These are phyloP conservation scores for Drosophila leonis DNA, from an alignment of 2,888 invertebrate species.

Conservation along the genomic window DNA sequence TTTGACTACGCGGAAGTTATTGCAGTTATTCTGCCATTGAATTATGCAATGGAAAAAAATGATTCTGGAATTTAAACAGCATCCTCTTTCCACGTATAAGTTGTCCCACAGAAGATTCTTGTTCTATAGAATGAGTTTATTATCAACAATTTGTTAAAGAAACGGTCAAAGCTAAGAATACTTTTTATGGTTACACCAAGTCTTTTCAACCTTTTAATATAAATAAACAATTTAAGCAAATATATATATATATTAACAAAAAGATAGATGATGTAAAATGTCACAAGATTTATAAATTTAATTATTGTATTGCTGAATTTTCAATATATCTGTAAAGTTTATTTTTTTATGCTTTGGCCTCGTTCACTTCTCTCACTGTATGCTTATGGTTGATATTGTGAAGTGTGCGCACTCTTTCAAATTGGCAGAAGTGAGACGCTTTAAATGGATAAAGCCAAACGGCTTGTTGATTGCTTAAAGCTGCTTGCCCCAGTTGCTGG, in stretches of 20 bases:
- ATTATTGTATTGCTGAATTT: background rate
- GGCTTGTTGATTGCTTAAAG: conserved; percentile 32
- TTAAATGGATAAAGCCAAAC: conserved; percentile 15
- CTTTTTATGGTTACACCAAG: too few species aligned
- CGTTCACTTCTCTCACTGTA: background rate
- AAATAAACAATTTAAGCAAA: too few species aligned
- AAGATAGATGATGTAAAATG: background rate
- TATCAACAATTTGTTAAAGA: background rate
- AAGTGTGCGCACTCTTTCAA: conserved; percentile 10
- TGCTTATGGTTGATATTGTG: background rate
- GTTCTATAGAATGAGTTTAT: background rate
- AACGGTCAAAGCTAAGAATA: background rate
- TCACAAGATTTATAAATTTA: background rate
- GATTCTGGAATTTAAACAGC: conserved; percentile 27
- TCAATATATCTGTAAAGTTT: background rate
- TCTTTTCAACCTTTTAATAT: too few species aligned
- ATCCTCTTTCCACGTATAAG: background rate
- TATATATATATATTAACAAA: background rate
- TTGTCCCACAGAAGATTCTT: background rate
- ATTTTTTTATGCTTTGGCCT: background rate
- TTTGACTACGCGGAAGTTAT: conserved; percentile 65
- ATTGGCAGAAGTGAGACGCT: conserved; percentile 12
- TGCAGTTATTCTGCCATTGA: conserved; percentile 39
- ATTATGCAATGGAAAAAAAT: conserved; percentile 22
- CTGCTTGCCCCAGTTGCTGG: conserved; percentile 23